Conservation (phyloP, 2,888 invertebrate species). For the Elmis aenea region DNA sequence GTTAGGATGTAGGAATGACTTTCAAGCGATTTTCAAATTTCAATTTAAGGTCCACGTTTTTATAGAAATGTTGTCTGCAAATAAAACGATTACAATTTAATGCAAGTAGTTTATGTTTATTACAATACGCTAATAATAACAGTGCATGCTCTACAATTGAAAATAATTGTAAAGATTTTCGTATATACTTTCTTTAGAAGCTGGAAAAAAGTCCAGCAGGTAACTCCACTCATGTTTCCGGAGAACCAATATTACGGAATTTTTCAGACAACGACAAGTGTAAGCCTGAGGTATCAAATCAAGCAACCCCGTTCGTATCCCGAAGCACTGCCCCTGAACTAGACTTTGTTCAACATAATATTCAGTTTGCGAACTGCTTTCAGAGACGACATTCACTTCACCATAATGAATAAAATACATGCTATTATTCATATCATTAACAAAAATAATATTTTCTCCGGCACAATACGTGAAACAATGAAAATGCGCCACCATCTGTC, state of each 20-base stretch:
- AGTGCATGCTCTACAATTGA: too few species aligned
- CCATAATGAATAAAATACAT: slow-evolving; percentile 18
- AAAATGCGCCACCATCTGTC: slow-evolving; percentile 11
- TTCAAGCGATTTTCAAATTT: too few species aligned
- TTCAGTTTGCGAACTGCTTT: slow-evolving; percentile 10
- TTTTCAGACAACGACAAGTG: slow-evolving; percentile 6
- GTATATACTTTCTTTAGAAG: slow-evolving; percentile 12
- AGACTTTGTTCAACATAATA: slow-evolving; percentile 5
- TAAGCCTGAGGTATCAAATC: slow-evolving; percentile 10
- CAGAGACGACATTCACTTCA: slow-evolving; percentile 7
- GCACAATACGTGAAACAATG: slow-evolving; percentile 7
- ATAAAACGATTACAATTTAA: too few species aligned
- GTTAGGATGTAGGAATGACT: too few species aligned
- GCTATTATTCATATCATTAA: slow-evolving; percentile 9
- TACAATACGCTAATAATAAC: too few species aligned
- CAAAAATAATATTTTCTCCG: slow-evolving; percentile 13
- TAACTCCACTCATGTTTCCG: slow-evolving; percentile 11
- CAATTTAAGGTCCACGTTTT: too few species aligned
- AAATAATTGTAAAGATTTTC: too few species aligned
- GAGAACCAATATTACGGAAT: slow-evolving; percentile 6
- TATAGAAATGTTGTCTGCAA: too few species aligned
- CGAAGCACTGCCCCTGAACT: slow-evolving; percentile 9
- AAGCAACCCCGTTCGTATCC: slow-evolving; percentile 11
- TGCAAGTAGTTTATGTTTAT: too few species aligned
- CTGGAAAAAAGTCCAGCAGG: slow-evolving; percentile 15